Conservation (phyloP, 1,140 invertebrate genomes). For the Drosophila sp. region DNA sequence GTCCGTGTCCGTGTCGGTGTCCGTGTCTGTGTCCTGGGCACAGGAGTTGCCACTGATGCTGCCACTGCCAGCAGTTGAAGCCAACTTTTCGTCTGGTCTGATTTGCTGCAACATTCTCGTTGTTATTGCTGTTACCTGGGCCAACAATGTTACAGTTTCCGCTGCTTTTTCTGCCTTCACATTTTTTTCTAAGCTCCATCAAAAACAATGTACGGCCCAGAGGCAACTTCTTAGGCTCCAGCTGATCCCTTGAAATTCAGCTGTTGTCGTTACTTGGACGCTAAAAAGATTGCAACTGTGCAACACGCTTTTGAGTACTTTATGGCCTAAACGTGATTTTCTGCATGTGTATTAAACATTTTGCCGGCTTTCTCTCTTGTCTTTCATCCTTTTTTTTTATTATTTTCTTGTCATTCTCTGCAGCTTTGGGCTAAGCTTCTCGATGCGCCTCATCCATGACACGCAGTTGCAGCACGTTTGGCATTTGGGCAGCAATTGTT, state of each 20-base stretch:
- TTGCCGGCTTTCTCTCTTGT: slow-evolving; percentile 14
- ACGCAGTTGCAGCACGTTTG: slow-evolving; percentile 71
- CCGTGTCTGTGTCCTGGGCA: slow-evolving; percentile 44
- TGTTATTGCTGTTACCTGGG: slow-evolving; percentile 30
- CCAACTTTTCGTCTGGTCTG: slow-evolving; percentile 59
- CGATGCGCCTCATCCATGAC: slow-evolving; percentile 13
- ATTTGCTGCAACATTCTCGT: slow-evolving; percentile 63
- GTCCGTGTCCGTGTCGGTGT: slow-evolving; percentile 67
- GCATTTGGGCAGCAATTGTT: slow-evolving; percentile 78
- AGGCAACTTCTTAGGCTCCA: slow-evolving; percentile 28
- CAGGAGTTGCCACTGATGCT: slow-evolving; percentile 2
- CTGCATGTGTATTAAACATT: slow-evolving; percentile 68
- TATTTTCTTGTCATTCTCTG: slow-evolving; percentile 5
- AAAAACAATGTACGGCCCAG: background rate
- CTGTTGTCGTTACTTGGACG: slow-evolving; percentile 15
- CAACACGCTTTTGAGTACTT: slow-evolving; percentile 52
- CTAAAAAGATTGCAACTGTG: slow-evolving; percentile 37
- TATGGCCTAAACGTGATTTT: slow-evolving; percentile 76
- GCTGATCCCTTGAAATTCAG: slow-evolving; percentile 27
- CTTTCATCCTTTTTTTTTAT: background rate
- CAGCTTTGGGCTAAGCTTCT: slow-evolving; percentile 14
- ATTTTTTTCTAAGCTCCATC: slow-evolving; percentile 1
- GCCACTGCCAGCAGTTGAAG: slow-evolving; percentile 19
- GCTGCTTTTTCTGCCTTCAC: background rate
- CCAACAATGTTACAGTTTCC: slow-evolving; percentile 20